Base-by-base conservation (phyloP, 2,888 invertebrate species). In the Oegoconia quadripuncta region DNA sequence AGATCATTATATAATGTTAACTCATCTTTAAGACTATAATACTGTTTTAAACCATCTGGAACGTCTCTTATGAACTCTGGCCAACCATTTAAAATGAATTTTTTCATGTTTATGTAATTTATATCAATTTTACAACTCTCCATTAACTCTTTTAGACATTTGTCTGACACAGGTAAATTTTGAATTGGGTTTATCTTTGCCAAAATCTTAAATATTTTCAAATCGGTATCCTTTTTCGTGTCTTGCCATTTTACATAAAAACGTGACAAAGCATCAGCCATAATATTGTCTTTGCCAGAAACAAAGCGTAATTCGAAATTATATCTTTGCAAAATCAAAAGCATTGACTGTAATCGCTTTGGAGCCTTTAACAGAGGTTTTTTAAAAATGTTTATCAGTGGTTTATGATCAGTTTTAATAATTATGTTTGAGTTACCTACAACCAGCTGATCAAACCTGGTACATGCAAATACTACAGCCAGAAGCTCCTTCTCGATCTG, bases 401-500 rank as follows among this genome's bases (percentile, higher is more conserved):
- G 34, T 6, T 32, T 18, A 17, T 38, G 42, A 8, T 42, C 37
- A 20, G 34, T 42, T 20, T 34, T 32, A 2, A 42, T 30, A 8
- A 22, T 23, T 1, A 28, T 14, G 7, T 31, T 28, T 2, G 14
- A 9, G 7, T 26, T 30, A 6, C 43, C 43, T n/a, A 34, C 34
- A 13, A 43, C 32, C 11, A 36, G 40, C 22, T 29, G 26, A 15
- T 43, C 20, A 27, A 40, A 43, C 18, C 37, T 44, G 3, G 14
- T 23, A 29, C 44, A 44, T 13, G 36, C 41, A 36, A 39, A 38
- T 13, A 44, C 34, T 3, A 37, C 27, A 18, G 45, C 39, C 4
- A 35, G n/a, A 5, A 41, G 12, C 26, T 44, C 44, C 32, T 40
- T 44, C 13, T 44, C 44, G 13, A 44, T 44, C 29, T 44, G 44